A percentile compares a stretch with the other conserved stretches of the same genome.
Evolutionary conservation across 2,797 vertebrate genomes (phyloP).

Genomic region (Taenioides sp.): DNA sequence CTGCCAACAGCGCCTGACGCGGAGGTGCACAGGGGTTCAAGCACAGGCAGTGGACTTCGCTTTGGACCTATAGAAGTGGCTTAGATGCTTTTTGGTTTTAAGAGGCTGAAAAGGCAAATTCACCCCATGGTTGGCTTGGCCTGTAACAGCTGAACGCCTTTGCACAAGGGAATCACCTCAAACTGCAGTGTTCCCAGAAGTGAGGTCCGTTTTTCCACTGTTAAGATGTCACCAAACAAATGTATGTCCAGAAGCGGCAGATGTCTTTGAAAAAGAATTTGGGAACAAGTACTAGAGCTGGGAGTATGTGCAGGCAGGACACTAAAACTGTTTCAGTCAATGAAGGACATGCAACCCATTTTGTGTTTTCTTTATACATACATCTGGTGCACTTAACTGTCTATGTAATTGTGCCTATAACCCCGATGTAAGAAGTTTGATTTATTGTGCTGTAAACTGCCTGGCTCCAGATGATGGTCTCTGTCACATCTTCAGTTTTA

Average conservation of each 20-base stretch:
- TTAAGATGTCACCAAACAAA: slow-evolving; percentile 60
- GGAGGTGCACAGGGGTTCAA: slow-evolving; percentile 41
- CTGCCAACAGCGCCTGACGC: slow-evolving; percentile 65
- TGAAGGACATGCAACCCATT: not conserved
- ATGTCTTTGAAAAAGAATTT: slow-evolving; percentile 45
- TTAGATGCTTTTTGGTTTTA: slow-evolving; percentile 62
- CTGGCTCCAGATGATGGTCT: not conserved
- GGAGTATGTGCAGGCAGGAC: slow-evolving; percentile 14
- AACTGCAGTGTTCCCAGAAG: slow-evolving; percentile 57
- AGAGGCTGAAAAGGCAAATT: slow-evolving; percentile 57
- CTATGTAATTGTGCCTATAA: not conserved
- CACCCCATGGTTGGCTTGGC: slow-evolving; percentile 43
- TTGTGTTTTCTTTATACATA: not conserved
- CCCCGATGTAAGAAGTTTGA: not conserved
- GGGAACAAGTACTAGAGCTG: slow-evolving; percentile 17
- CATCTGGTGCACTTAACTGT: not conserved
- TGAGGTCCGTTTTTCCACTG: slow-evolving; percentile 65
- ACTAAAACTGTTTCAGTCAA: too few relatives aligned
- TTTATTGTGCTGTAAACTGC: not conserved
- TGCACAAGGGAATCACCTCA: slow-evolving; percentile 47
- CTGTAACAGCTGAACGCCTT: slow-evolving; percentile 54
- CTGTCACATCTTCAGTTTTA: not conserved
- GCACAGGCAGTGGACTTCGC: slow-evolving; percentile 69
- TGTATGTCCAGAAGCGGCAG: slow-evolving; percentile 50
- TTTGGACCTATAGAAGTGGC: slow-evolving; percentile 61